phyloP scores from a whole-genome alignment of 2,888 invertebrate species.

The Euproctis similis region DNA sequence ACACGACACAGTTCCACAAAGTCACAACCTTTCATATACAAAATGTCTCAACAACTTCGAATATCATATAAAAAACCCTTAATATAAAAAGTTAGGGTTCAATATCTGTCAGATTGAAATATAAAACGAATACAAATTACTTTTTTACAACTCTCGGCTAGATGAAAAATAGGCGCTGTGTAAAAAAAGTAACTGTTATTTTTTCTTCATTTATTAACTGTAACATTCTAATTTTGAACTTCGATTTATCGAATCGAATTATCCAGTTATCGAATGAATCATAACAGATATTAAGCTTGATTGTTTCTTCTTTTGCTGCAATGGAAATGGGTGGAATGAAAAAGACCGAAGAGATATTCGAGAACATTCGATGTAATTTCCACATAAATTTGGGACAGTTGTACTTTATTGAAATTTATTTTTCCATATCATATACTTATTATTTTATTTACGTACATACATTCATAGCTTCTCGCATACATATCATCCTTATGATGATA shows the following conservation, averaged over 20 bases:
- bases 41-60: constrained; percentile 11
- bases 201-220: constrained; percentile 10
- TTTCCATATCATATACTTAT: too few relatives aligned
- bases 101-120: constrained; percentile 8
- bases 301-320: constrained; percentile 22
- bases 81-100: constrained; percentile 6
- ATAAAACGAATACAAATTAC: constrained; percentile 31
- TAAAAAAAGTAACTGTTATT: constrained; percentile 17
- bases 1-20: constrained; percentile 25
- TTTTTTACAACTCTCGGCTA: constrained; percentile 32
- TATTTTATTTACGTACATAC: too few relatives aligned
- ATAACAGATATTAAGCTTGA: constrained; percentile 23
- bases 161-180: constrained; percentile 28
- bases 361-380: constrained; percentile 7
- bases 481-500: too few relatives aligned
- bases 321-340: constrained; percentile 25
- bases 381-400: too few relatives aligned
- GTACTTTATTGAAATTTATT: too few relatives aligned
- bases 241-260: constrained; percentile 9
- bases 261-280: constrained; percentile 39
- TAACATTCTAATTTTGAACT: constrained; percentile 21
- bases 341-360: constrained; percentile 25
- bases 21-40: constrained; percentile 6
- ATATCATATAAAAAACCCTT: constrained; percentile 13
- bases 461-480: too few relatives aligned